Conservation (phyloP, 2,888 invertebrate species). For the Microctonus brassicae region DNA sequence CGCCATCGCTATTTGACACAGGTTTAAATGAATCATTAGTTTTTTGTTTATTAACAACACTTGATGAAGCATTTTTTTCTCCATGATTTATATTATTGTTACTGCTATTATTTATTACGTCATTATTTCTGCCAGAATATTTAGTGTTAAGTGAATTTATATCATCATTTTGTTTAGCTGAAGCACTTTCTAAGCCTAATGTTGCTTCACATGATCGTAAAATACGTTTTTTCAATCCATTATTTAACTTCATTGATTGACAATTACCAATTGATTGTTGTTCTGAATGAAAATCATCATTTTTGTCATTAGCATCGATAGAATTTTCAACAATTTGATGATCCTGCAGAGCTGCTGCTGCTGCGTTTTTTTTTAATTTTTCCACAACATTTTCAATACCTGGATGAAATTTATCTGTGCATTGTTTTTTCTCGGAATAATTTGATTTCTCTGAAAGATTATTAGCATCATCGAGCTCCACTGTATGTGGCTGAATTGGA, state of each 20-base stretch:
- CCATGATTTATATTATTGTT: slow-evolving; percentile 37
- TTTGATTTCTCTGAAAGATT: slow-evolving; percentile 34
- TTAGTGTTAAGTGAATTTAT: slow-evolving; percentile 21
- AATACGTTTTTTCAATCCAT: slow-evolving; percentile 58
- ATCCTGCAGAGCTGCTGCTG: slow-evolving; percentile 52
- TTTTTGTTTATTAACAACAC: neutral
- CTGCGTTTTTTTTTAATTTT: slow-evolving; percentile 64
- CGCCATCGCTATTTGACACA: slow-evolving; percentile 22
- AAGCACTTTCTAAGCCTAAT: no score
- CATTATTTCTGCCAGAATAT: slow-evolving; percentile 41
- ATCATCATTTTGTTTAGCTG: slow-evolving; percentile 5
- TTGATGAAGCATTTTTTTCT: neutral
- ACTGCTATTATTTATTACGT: slow-evolving; percentile 52
- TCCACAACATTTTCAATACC: slow-evolving; percentile 66
- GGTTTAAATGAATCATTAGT: neutral
- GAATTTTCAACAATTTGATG: slow-evolving; percentile 35
- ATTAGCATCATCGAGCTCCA: slow-evolving; percentile 35
- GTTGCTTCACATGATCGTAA: slow-evolving; percentile 56
- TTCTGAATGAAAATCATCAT: slow-evolving; percentile 15
- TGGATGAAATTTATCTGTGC: slow-evolving; percentile 55
- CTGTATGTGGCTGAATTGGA: slow-evolving; percentile 27
- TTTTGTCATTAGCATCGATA: neutral
- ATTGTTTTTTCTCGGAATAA: slow-evolving; percentile 48
- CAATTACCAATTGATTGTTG: slow-evolving; percentile 24
- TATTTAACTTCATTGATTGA: slow-evolving; percentile 50